These are phyloP conservation scores for Callaeas wilsoni DNA, from an alignment of 2,113 vertebrate species.

Conservation along the genomic window DNA sequence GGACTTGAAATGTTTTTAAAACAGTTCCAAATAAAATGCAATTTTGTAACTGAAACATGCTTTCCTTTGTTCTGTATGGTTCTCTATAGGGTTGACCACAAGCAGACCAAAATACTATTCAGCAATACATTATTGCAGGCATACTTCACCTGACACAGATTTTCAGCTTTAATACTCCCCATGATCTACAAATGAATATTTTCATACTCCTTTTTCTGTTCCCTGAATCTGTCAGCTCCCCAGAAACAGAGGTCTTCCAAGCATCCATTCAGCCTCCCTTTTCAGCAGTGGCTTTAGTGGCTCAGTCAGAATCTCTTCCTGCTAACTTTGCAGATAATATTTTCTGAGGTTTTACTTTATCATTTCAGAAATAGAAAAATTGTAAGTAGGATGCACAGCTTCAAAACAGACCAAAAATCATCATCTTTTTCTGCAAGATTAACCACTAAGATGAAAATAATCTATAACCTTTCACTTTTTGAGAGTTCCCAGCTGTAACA, in stretches of 20 bases:
- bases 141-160: background rate
- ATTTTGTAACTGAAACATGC: rapidly evolving
- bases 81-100: background rate
- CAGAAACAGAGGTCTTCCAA: background rate
- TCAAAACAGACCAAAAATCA: background rate
- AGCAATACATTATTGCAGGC: background rate
- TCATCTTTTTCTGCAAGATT: rapidly evolving
- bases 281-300: background rate
- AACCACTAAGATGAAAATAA: background rate
- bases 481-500: background rate
- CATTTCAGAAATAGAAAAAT: background rate
- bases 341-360: background rate
- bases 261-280: background rate
- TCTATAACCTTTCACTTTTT: background rate
- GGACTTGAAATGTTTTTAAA: background rate
- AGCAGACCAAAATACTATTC: background rate
- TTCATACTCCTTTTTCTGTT: background rate
- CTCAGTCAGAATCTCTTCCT: background rate
- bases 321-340: background rate
- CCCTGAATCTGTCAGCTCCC: background rate
- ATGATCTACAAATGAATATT: background rate
- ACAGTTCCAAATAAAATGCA: background rate
- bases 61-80: background rate
- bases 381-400: background rate
- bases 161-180: background rate